Evolutionary conservation across 2,113 vertebrate species (phyloP), one percentile per base, ranked within the genome.

Genomic region (Sphaerodactylus townsendi): DNA sequence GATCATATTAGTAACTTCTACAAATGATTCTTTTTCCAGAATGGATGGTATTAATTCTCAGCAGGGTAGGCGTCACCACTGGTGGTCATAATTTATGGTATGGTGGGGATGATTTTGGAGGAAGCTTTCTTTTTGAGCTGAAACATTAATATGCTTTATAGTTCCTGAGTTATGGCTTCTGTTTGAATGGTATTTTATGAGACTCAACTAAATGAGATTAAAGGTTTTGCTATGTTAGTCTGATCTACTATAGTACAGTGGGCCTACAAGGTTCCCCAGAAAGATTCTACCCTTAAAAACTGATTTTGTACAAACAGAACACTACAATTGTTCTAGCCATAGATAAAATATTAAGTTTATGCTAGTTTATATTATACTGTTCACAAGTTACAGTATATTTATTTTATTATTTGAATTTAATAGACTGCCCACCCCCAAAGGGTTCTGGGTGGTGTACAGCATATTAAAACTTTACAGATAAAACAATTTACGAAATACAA

Each of bases 31-130:
- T 71, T 70, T 82, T 82, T 70, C 85, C 72, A 82, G 50, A 82
- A 33, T 62, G 66, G 65, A 77, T 81, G 79, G 50, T 64, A 77
- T 64, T 86, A 71, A 86, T 86, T 77, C 82, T 82, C 66, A 77
- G 62, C 85, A 86, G 79, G 73, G 41, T 62, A 35, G 71, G 21
- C 39, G 37, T 75, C 62, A 81, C 41, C n/a, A 75, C 10, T 68
- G 35, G 71, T 56, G 44, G 46, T 82, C 21, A 59, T 25, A 77
- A 77, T 48, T 70, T 41, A 77, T 62, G 66, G 66, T 65, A 71
- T 56, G 44, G 59, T 25, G 46, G 17, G 76, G 50, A 77, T 59
- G 41, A 30, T 81, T 82, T 77, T 71, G 39, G 41, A 77, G 41
- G 79, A 81, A 33, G 37, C 59, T 80, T 80, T 44, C 28, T 74